These are phyloP conservation scores for Scolopax rusticola DNA, from an alignment of 2,797 vertebrate genomes.

Conservation along the genomic window DNA sequence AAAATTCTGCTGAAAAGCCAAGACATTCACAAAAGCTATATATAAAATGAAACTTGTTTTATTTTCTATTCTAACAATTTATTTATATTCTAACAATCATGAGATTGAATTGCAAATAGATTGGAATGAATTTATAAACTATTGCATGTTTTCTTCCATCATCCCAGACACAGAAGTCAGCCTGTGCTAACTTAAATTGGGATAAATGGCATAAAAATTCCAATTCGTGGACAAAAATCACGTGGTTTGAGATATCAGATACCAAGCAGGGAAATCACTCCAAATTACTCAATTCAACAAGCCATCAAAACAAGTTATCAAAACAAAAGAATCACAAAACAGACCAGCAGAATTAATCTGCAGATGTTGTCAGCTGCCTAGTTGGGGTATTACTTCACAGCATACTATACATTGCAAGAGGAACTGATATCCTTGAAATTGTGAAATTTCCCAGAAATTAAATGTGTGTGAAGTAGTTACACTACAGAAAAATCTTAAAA, in stretches of 20 bases:
- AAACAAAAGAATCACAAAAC: neutral
- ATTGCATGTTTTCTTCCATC: neutral
- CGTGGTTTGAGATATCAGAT: neutral
- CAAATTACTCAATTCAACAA: neutral
- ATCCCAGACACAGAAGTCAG: neutral
- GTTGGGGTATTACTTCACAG: neutral
- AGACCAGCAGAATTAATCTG: neutral
- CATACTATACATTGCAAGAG: neutral
- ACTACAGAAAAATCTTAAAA: neutral
- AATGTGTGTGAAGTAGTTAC: neutral
- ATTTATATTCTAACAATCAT: neutral
- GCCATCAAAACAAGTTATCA: neutral
- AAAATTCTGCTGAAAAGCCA: neutral
- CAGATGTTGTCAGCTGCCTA: neutral
- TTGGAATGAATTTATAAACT: neutral
- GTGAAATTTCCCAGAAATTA: neutral
- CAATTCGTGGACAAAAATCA: neutral
- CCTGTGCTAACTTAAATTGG: neutral
- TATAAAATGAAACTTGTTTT: neutral
- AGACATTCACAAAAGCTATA: neutral
- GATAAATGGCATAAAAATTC: constrained; percentile 21
- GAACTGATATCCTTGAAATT: neutral
- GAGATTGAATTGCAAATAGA: neutral
- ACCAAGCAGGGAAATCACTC: neutral
- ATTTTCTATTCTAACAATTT: neutral